Evolutionary conservation across 1,140 invertebrate genomes (phyloP), one percentile per base, ranked within the genome.

Genomic region (Drosophila jambulina): DNA sequence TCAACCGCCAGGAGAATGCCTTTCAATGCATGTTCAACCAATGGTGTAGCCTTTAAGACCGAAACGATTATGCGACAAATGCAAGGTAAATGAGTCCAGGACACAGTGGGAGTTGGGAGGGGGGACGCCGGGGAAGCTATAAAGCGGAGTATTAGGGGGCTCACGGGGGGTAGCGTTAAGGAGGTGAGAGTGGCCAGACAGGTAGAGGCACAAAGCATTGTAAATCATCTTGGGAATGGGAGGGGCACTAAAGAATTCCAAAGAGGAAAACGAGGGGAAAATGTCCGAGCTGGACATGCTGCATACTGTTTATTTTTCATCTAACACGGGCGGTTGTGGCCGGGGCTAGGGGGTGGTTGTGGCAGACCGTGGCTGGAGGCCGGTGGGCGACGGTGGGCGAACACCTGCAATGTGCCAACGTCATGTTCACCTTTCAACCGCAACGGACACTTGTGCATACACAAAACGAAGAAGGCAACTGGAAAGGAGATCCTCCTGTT

Each of bases 251-350:
- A 62, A 68, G 71, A 77, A 72, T 72, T 45, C 46, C 46, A 68
- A 54, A 67, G 54, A 45, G 54, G 32, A 62, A 63, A 59, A 29
- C 48, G 40, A 36, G 42, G 21, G 45, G 32, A 43, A 49, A 51
- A 51, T 57, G 63, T 60, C 29, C 51, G 32, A 49, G 29, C 58
- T 71, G 84, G 67, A 83, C 78, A 78, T 49, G 53, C 65, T 51
- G 80, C 74, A 80, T 83, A 78, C 69, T 90, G 85, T 90, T 90
- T 90, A 90, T 85, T 90, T 90, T 90, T 85, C 85, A 90, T 90
- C 85, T 90, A 81, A 68, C 77, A 79, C 68, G 43, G 69, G 68
- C 42, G 65, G 60, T 63, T 64, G 77, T 32, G 43, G 43, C 17
- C 12, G 21, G 45, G 15, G 19, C 7, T 42, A 4, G 17, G 36